Evolutionary conservation across 1,140 invertebrate species (phyloP), one percentile per base, ranked within the genome.

Genomic region (Drosophila suzukii): DNA sequence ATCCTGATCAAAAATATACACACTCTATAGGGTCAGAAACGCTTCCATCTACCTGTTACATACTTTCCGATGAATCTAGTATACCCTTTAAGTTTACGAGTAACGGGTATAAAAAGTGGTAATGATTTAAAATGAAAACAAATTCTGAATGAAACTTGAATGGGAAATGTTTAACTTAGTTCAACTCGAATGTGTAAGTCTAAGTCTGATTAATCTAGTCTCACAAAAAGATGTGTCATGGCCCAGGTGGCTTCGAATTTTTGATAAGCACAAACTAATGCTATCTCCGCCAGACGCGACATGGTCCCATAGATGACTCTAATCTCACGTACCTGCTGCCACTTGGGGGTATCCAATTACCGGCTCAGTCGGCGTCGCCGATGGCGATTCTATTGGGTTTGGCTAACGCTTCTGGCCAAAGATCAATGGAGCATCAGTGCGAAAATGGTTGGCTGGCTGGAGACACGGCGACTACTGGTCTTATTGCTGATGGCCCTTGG

Each of bases 281-380:
- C 61, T 62, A 86, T 88, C 83, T 68, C n/a, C 27, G 41, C 47
- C 63, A 75, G 81, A 86, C 81, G 78, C 63, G 66, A 77, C 82
- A 62, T 50, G 54, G 54, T 36, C 39, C 13, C 78, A 74, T 55
- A 50, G 81, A 81, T 63, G 71, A 39, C 75, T 51, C 51, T 61
- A 88, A 88, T 83, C 83, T 88, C 83, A 86, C 83, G 83, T 86
- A 88, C 39, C 50, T 38, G 44, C 47, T 38, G 47, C 15, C 17
- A 27, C 17, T 50, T 27, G 62, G 62, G 61, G 80, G 49, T 65
- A 53, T 86, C 63, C 54, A 59, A 62, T 62, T 66, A 51, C 76
- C 32, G 50, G 50, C 41, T 34, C 12, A 39, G 54, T 54, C 43
- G 60, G 34, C 47, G 59, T 61, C 34, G 56, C 43, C 43, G 63